Percentiles rank a stretch among this genome's conserved stretches.
Evolutionary conservation across 2,888 invertebrate species (phyloP).

Genomic region (Unio delphinus): DNA sequence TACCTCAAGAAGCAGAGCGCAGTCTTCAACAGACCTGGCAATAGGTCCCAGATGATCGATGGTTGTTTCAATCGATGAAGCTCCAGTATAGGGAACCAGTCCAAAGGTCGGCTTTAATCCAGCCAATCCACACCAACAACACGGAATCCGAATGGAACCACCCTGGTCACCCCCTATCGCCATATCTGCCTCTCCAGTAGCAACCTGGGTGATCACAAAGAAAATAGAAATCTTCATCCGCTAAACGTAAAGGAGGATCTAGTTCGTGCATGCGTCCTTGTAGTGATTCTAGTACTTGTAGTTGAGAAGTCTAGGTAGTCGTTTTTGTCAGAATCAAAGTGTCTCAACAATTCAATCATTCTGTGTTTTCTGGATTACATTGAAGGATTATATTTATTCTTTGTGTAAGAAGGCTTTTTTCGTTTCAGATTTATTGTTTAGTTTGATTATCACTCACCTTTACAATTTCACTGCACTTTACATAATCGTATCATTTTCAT

Average conservation of each 20-base stretch:
- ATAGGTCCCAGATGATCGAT: constrained; percentile 65
- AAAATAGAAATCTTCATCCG: neutral
- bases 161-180: constrained; percentile 64
- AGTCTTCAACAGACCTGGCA: constrained; percentile 58
- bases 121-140: constrained; percentile 58
- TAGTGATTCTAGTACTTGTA: too few species aligned
- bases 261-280: too few species aligned
- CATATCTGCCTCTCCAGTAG: constrained; percentile 51
- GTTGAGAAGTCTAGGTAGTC: too few species aligned
- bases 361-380: too few species aligned
- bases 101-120: constrained; percentile 64
- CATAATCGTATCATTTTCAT: too few species aligned
- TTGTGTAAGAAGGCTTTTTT: too few species aligned
- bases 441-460: too few species aligned
- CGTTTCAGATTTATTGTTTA: too few species aligned
- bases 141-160: constrained; percentile 61
- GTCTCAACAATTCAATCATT: too few species aligned
- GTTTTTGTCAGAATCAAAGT: too few species aligned
- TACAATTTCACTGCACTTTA: too few species aligned
- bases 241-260: neutral
- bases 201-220: constrained; percentile 37
- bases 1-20: constrained; percentile 60
- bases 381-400: too few species aligned
- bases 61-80: constrained; percentile 38
- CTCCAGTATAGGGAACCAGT: constrained; percentile 63